Percentiles rank a stretch among this genome's conserved stretches.
phyloP scores from a whole-genome alignment of 1,140 invertebrate genomes.

The Cardiocondyla obscurior region DNA sequence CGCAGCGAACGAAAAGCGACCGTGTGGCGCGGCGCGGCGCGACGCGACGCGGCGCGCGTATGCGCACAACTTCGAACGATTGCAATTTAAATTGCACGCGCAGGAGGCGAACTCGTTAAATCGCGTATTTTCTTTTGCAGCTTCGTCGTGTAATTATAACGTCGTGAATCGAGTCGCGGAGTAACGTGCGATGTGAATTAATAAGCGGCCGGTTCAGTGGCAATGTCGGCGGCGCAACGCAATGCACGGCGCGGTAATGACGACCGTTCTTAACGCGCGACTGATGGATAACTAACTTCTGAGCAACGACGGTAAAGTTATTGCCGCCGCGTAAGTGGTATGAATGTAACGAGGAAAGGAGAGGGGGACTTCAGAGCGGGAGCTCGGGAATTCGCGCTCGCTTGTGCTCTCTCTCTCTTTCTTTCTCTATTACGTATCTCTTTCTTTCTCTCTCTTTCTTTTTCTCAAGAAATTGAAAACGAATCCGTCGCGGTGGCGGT shows the following conservation, averaged over 20 bases:
- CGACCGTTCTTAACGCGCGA: background rate
- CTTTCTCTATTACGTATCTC: background rate
- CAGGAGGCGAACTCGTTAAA: background rate
- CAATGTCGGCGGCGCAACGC: background rate
- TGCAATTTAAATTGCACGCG: background rate
- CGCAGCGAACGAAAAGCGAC: conserved; percentile 19
- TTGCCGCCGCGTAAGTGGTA: conserved; percentile 73
- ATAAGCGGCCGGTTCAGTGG: background rate
- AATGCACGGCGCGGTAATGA: background rate
- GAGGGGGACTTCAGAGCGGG: background rate
- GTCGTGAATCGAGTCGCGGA: no score
- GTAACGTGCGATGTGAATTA: background rate
- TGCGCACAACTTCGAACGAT: conserved; percentile 67
- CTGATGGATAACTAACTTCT: conserved; percentile 70
- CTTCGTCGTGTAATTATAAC: no score
- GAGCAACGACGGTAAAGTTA: conserved; percentile 72
- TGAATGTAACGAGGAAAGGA: conserved; percentile 9
- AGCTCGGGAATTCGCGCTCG: background rate
- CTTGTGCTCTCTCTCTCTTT: background rate
- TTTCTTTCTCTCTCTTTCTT: no score
- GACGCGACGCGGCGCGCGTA: background rate
- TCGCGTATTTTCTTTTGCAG: background rate
- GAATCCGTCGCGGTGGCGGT: background rate
- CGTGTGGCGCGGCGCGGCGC: background rate
- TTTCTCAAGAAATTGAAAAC: background rate